These are phyloP conservation scores for Morus bassanus DNA, from an alignment of 2,797 vertebrate genomes.

Conservation along the genomic window DNA sequence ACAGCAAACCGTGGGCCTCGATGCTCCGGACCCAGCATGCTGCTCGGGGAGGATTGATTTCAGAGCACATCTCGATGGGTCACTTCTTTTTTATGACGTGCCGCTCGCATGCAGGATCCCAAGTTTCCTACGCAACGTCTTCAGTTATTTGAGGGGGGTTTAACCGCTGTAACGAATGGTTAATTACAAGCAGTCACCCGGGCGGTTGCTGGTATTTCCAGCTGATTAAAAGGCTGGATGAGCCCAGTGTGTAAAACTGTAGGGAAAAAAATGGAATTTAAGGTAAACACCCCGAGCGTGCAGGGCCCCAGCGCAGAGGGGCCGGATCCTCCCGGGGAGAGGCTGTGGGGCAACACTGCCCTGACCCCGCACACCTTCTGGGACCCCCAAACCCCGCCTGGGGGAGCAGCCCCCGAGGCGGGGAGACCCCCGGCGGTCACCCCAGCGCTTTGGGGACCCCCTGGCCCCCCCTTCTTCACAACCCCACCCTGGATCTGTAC, in stretches of 20 bases:
- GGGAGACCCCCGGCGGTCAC: neutral
- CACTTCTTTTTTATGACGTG: neutral
- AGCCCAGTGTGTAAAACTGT: neutral
- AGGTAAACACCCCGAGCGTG: accelerated
- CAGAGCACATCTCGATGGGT: neutral
- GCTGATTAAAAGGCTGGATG: neutral
- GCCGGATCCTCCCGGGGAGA: neutral
- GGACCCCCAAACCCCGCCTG: neutral
- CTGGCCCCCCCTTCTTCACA: neutral
- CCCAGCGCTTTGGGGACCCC: neutral
- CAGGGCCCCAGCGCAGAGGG: too few species aligned
- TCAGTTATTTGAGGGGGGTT: neutral
- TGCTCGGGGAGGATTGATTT: accelerated
- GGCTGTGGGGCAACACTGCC: too few species aligned
- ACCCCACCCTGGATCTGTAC: neutral
- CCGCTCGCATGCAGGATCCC: neutral
- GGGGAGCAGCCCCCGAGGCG: too few species aligned
- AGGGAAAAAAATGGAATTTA: neutral
- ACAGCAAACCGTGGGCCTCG: accelerated
- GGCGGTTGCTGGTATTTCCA: neutral
- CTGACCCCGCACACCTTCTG: neutral
- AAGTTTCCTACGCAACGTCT: accelerated
- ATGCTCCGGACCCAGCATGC: accelerated
- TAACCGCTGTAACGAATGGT: neutral
- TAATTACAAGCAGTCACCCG: neutral